phyloP scores from a whole-genome alignment of 2,888 invertebrate species.

The Schrankia costaestrigalis region DNA sequence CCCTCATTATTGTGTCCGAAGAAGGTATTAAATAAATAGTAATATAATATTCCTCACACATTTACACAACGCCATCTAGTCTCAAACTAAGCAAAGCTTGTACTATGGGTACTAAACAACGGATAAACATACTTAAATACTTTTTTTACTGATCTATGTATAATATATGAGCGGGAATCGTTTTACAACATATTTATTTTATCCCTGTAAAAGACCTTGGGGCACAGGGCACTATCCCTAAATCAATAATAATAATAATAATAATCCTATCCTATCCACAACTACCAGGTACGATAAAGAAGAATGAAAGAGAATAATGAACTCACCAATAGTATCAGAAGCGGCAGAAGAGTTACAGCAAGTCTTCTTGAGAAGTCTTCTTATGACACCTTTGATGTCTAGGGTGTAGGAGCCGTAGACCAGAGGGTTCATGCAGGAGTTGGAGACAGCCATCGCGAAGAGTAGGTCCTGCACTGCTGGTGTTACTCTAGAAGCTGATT shows the following conservation, averaged over 20 bases:
- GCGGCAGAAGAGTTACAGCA: constrained; percentile 55
- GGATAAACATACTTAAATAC: too few species aligned
- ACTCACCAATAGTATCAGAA: constrained; percentile 52
- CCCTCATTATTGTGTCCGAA: too few species aligned
- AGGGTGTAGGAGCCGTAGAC: constrained; percentile 87
- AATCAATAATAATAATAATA: too few species aligned
- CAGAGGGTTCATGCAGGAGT: constrained; percentile 90
- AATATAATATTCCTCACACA: too few species aligned
- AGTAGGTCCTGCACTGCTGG: constrained; percentile 84
- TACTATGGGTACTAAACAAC: too few species aligned
- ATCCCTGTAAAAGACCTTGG: not conserved
- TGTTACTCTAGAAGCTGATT: constrained; percentile 83
- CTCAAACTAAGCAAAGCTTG: too few species aligned
- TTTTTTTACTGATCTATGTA: not conserved
- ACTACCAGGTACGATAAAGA: too few species aligned
- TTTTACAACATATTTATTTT: not conserved
- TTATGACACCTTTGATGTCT: constrained; percentile 44
- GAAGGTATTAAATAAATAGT: too few species aligned
- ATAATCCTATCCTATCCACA: too few species aligned
- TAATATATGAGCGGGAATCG: too few species aligned
- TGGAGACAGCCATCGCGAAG: constrained; percentile 90
- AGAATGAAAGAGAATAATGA: too few species aligned
- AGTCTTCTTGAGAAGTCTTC: constrained; percentile 40
- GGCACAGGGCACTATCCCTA: not conserved
- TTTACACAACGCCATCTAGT: too few species aligned